Base-by-base conservation (phyloP, 92 coral and sea anemone genomes). In the Zoanthus sociatus region DNA sequence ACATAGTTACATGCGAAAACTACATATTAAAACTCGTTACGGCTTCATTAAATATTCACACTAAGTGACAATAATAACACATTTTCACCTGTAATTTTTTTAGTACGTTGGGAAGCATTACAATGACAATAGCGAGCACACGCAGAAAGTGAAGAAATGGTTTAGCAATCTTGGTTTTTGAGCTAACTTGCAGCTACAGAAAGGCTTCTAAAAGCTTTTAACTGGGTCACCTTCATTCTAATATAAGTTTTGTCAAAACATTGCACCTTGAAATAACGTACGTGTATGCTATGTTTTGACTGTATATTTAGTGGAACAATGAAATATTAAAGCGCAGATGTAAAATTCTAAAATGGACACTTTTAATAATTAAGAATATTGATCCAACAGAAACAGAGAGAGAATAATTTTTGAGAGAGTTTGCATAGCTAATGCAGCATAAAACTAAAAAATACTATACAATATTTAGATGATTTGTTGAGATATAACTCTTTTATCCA, bases 321-420 rank as follows among this genome's bases (percentile, higher is more conserved):
- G 18, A 81, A 81, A 81, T 12, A 81, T 81, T 79, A 20, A 81
- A 64, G 50, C 18, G 20, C 73, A 79, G 45, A 61, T 47, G 70
- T 7, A 31, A 81, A 53, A 64, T 45, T 66, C 74, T 67, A 66
- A 79, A 30, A 50, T 66, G 63, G 37, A 50, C 75, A 81, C 73
- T 17, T 45, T 81, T 11, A 81, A 81, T 81, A 81, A 81, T 81
- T 81, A 81, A 81, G 66, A 46, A 81, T 64, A 81, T 81, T 81
- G 63, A 13, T 18, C 53, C 75, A 7, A 46, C 20, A 60, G 20
- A 81, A 67, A 44, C 14, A 11, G 47, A 31, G 37, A 74, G 42
- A 33, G 17, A 69, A 26, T 20, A 69, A 1, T 69, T 69, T 69
- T 69, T 15, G 73, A 9, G 44, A 3, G 45, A 69, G 16, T 8